Conservation (phyloP, 2,113 vertebrate species). For the Micronycteris hirsuta region DNA sequence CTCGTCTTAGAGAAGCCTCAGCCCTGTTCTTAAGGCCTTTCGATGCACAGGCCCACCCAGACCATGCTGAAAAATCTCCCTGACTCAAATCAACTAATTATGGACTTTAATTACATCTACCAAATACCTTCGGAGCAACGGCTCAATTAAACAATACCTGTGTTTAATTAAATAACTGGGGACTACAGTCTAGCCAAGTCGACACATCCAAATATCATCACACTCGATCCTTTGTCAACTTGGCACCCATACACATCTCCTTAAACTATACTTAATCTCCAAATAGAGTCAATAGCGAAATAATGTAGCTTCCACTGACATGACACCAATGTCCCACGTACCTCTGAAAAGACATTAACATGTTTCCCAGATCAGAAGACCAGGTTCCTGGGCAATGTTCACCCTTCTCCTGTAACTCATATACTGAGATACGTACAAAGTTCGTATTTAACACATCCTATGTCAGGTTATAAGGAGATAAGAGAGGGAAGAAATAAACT, state of each 20-base stretch:
- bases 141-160: not conserved
- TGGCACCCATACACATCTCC: not conserved
- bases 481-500: not conserved
- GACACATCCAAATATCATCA: not conserved
- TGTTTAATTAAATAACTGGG: not conserved
- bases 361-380: not conserved
- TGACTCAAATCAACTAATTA: not conserved
- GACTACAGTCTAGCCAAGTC: not conserved
- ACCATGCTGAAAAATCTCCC: not conserved
- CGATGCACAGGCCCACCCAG: not conserved
- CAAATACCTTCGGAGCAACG: not conserved
- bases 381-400: not conserved
- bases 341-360: not conserved
- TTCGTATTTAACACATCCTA: not conserved
- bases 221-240: not conserved
- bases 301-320: not conserved
- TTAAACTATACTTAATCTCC: not conserved
- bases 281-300: slow-evolving; percentile 6
- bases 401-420: not conserved
- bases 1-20: not conserved
- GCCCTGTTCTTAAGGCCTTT: not conserved
- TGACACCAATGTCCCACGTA: not conserved
- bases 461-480: not conserved
- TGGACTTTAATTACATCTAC: not conserved
- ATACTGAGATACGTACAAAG: not conserved